Percentiles rank a stretch among this genome's conserved stretches.
These are phyloP conservation scores for Lithophane semibrunnea DNA, from an alignment of 2,888 invertebrate genomes.

Conservation along the genomic window DNA sequence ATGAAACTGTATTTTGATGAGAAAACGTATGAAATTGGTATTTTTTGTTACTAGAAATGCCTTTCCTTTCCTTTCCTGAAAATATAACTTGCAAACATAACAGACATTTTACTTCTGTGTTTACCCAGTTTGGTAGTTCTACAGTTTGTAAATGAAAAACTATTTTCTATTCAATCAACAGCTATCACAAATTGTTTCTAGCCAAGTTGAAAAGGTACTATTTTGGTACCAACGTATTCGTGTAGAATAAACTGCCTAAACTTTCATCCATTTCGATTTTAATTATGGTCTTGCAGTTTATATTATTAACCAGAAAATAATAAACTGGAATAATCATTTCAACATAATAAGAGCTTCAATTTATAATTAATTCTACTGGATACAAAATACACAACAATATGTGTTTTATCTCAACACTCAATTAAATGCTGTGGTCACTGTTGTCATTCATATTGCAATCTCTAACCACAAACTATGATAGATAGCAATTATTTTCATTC, in stretches of 20 bases:
- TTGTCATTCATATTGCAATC: background rate
- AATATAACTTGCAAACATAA: background rate
- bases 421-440: constrained; percentile 13
- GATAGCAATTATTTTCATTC: background rate
- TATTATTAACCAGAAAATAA: background rate
- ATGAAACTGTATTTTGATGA: background rate
- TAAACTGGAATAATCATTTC: background rate
- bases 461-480: background rate
- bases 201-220: background rate
- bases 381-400: constrained; percentile 4
- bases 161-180: constrained; percentile 10
- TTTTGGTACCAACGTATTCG: background rate
- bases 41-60: too few relatives aligned
- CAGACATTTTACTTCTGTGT: background rate
- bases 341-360: background rate
- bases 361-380: background rate
- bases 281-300: too few relatives aligned
- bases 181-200: constrained; percentile 24
- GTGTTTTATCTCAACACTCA: constrained; percentile 2
- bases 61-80: background rate
- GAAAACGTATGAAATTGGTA: background rate
- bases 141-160: constrained; percentile 7
- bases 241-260: background rate
- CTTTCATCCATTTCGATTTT: background rate
- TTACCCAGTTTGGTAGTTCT: background rate